Evolutionary conservation across 2,797 vertebrate species (phyloP).

Genomic region (Sciurus carolinensis): DNA sequence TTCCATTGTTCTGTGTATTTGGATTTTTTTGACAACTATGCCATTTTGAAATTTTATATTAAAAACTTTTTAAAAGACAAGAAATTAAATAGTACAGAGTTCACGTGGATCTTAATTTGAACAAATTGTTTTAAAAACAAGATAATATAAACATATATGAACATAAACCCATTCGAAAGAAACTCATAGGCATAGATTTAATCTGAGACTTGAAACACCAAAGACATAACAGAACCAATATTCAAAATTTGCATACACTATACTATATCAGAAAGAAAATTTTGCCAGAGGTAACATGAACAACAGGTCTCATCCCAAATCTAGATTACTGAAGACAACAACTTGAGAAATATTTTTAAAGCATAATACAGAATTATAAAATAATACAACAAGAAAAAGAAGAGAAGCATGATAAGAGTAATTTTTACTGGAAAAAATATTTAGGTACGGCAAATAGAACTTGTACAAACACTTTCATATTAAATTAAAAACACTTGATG

Average conservation of each 20-base stretch:
- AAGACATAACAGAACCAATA: neutral
- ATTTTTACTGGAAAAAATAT: neutral
- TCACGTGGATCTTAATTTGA: neutral
- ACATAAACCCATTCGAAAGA: neutral
- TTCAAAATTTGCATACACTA: neutral
- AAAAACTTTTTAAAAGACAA: neutral
- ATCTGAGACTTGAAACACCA: neutral
- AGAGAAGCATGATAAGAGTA: neutral
- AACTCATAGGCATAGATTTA: neutral
- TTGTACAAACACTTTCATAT: neutral
- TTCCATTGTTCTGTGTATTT: neutral
- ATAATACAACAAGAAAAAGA: neutral
- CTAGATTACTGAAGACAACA: neutral
- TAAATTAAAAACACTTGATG: neutral
- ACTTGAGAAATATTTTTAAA: neutral
- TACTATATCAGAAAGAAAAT: neutral
- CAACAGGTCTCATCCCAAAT: neutral
- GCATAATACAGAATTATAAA: neutral
- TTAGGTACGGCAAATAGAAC: neutral
- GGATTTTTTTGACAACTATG: neutral
- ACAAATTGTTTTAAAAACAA: neutral
- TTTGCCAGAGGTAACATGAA: neutral
- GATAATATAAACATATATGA: neutral
- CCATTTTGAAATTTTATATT: neutral
- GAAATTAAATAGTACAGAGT: neutral